A percentile compares a stretch with the other conserved stretches of the same genome.
phyloP scores from a whole-genome alignment of 1,140 invertebrate genomes.

The Neodiprion virginianus region DNA sequence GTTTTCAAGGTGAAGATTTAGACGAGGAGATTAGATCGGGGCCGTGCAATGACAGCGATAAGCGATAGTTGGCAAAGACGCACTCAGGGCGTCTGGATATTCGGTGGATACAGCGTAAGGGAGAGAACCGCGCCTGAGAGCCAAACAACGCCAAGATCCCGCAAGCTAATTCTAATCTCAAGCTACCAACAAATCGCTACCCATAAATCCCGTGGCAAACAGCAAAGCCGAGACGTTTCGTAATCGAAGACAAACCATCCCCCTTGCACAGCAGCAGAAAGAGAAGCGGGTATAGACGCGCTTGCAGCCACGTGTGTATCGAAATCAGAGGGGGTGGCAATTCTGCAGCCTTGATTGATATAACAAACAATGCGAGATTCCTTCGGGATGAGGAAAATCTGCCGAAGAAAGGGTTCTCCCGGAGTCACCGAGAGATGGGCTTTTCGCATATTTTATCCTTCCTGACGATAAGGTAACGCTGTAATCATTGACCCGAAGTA shows the following conservation, averaged over 20 bases:
- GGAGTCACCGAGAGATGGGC: too few species aligned
- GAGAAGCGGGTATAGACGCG: too few species aligned
- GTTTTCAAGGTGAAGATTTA: not conserved
- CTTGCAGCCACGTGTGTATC: constrained; percentile 26
- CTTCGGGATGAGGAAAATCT: too few species aligned
- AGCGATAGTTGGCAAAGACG: constrained; percentile 3
- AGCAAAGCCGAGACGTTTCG: constrained; percentile 44
- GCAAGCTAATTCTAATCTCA: constrained; percentile 58
- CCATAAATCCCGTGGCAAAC: constrained; percentile 55
- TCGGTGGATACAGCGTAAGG: too few species aligned
- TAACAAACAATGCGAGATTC: too few species aligned
- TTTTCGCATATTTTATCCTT: too few species aligned
- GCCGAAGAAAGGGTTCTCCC: too few species aligned
- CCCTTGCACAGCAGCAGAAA: constrained; percentile 22
- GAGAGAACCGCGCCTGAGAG: constrained; percentile 17
- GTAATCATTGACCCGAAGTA: too few species aligned
- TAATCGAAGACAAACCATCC: constrained; percentile 57
- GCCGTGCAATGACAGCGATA: constrained; percentile 3
- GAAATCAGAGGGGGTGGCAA: constrained; percentile 28
- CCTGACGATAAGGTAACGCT: too few species aligned
- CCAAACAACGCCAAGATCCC: constrained; percentile 42
- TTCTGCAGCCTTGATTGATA: too few species aligned
- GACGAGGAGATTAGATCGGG: not conserved
- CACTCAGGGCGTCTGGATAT: not conserved
- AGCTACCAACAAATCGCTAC: constrained; percentile 59